Conservation (phyloP, 2,113 vertebrate genomes). For the Maccullochella peelii region DNA sequence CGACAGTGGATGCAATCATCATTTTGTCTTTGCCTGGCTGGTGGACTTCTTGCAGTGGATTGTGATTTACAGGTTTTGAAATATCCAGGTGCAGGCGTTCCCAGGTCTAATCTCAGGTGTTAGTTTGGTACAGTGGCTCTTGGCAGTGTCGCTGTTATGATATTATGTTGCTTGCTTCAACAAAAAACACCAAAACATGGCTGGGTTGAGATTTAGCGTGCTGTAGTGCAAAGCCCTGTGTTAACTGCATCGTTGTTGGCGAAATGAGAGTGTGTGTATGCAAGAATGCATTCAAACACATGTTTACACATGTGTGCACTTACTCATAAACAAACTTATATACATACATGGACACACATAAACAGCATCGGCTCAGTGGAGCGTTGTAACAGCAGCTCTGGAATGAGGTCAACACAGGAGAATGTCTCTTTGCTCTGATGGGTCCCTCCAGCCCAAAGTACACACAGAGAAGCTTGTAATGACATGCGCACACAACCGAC, state of each 20-base stretch:
- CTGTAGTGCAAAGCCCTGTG: slow-evolving; percentile 20
- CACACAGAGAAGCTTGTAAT: slow-evolving; percentile 52
- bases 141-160: slow-evolving; percentile 22
- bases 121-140: slow-evolving; percentile 25
- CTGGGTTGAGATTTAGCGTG: slow-evolving; percentile 12
- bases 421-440: slow-evolving; percentile 61
- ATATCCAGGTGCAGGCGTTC: slow-evolving; percentile 1
- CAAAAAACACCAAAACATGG: slow-evolving; percentile 24
- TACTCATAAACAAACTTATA: slow-evolving; percentile 37
- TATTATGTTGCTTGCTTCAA: slow-evolving; percentile 25
- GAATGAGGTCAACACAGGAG: slow-evolving; percentile 74
- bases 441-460: slow-evolving; percentile 61
- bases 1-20: not conserved
- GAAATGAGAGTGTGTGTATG: slow-evolving; percentile 2
- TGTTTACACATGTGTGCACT: slow-evolving; percentile 30
- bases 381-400: slow-evolving; percentile 64
- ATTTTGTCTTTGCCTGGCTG: not conserved
- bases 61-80: slow-evolving; percentile 21
- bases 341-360: slow-evolving; percentile 32
- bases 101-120: slow-evolving; percentile 43
- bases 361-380: slow-evolving; percentile 62
- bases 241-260: slow-evolving; percentile 44
- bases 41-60: not conserved
- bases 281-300: slow-evolving; percentile 29
- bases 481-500: slow-evolving; percentile 43